Evolutionary conservation across 2,113 vertebrate genomes (phyloP).

Genomic region (Deroptyus accipitrinus): DNA sequence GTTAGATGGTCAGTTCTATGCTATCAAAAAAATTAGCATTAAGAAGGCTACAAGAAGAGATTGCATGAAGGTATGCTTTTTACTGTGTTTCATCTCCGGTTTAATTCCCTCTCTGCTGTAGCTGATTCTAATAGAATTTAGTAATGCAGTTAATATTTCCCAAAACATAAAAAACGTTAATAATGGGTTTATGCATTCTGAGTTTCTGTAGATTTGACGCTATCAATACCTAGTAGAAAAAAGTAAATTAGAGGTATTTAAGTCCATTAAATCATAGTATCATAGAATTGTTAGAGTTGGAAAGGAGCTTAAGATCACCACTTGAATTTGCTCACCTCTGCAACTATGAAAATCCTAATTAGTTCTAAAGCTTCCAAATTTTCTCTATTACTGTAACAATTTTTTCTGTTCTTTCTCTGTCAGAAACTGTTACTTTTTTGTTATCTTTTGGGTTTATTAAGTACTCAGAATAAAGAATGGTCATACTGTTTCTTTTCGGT

Average conservation of each 20-base stretch:
- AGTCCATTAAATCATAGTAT: not conserved
- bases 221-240: not conserved
- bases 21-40: constrained; percentile 96
- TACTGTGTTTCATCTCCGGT: not conserved
- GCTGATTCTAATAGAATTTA: not conserved
- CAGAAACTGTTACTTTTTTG: not conserved
- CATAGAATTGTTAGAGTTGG: not conserved
- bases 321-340: not conserved
- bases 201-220: not conserved
- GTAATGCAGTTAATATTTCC: not conserved
- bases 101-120: not conserved
- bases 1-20: constrained; percentile 92
- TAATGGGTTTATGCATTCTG: not conserved
- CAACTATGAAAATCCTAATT: not conserved
- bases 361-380: not conserved
- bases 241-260: not conserved
- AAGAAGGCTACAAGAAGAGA: constrained; percentile 89
- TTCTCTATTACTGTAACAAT: not conserved
- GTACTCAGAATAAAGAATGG: not conserved
- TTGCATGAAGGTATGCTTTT: constrained; percentile 88
- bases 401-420: not conserved
- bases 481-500: not conserved
- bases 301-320: not conserved
- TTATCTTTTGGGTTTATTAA: not conserved
- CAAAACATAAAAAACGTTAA: not conserved